Evolutionary conservation across 2,113 vertebrate genomes (phyloP).

Genomic region (Oplegnathus fasciatus): DNA sequence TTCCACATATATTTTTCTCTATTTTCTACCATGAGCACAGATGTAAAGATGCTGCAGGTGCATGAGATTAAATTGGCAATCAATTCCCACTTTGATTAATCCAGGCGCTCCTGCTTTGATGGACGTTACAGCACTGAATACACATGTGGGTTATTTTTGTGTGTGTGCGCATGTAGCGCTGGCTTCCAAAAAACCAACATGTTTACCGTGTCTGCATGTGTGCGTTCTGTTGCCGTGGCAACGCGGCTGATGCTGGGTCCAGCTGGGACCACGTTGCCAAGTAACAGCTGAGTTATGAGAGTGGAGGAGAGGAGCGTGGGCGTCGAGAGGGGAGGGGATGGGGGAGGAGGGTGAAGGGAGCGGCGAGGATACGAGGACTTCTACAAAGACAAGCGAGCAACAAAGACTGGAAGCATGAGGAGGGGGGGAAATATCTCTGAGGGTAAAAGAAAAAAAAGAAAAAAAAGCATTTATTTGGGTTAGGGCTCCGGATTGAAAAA

Average conservation of each 20-base stretch:
- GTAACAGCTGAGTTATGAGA: conserved; percentile 86
- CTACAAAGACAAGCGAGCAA: conserved; percentile 73
- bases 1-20: not conserved
- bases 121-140: conserved; percentile 36
- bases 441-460: conserved; percentile 15
- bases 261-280: conserved; percentile 85
- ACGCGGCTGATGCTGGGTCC: conserved; percentile 80
- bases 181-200: conserved; percentile 55
- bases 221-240: conserved; percentile 75
- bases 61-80: conserved; percentile 34
- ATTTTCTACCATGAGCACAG: conserved; percentile 22
- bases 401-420: conserved; percentile 67
- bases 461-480: conserved; percentile 55
- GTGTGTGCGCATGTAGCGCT: conserved; percentile 7
- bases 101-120: conserved; percentile 23
- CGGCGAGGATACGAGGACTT: conserved; percentile 64
- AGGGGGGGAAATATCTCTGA: conserved; percentile 45
- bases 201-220: conserved; percentile 74
- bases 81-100: conserved; percentile 30
- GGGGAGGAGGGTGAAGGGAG: conserved; percentile 45
- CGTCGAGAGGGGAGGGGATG: conserved; percentile 46
- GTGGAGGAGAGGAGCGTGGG: conserved; percentile 71
- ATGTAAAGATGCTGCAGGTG: conserved; percentile 63
- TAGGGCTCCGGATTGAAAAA: conserved; percentile 56
- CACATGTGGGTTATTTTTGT: conserved; percentile 51